Conservation (phyloP, 2,888 invertebrate species). For the Meganola albula region DNA sequence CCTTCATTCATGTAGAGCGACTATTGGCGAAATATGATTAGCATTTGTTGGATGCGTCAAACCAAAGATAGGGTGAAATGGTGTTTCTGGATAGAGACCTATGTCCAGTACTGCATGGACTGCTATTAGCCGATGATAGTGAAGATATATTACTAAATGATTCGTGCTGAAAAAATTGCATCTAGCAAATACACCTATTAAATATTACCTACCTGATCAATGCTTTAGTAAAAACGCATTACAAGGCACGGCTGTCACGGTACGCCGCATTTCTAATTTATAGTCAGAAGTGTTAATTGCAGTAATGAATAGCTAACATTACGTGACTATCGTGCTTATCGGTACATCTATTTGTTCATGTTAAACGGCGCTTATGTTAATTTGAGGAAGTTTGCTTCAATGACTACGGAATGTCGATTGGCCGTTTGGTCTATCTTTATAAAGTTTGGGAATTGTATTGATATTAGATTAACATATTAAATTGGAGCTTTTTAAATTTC, state of each 20-base stretch:
- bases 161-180: slow-evolving; percentile 3
- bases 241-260: slow-evolving; percentile 51
- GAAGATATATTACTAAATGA: no score
- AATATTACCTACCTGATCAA: no score
- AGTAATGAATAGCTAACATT: slow-evolving; percentile 59
- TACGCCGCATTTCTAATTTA: slow-evolving; percentile 52
- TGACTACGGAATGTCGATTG: slow-evolving; percentile 33
- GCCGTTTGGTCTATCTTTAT: slow-evolving; percentile 8
- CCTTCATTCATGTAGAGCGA: no score
- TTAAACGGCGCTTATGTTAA: slow-evolving; percentile 63
- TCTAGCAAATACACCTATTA: no score
- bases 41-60: no score
- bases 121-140: no score
- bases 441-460: slow-evolving; percentile 11
- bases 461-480: slow-evolving; percentile 4
- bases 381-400: slow-evolving; percentile 62
- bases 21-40: no score
- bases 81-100: no score
- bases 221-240: no score
- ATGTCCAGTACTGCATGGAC: no score
- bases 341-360: slow-evolving; percentile 57
- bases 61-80: no score
- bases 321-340: slow-evolving; percentile 49
- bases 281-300: slow-evolving; percentile 64
- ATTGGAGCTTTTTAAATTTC: no score